Conservation (phyloP, 2,797 vertebrate species). For the Meriones psammophilus region DNA sequence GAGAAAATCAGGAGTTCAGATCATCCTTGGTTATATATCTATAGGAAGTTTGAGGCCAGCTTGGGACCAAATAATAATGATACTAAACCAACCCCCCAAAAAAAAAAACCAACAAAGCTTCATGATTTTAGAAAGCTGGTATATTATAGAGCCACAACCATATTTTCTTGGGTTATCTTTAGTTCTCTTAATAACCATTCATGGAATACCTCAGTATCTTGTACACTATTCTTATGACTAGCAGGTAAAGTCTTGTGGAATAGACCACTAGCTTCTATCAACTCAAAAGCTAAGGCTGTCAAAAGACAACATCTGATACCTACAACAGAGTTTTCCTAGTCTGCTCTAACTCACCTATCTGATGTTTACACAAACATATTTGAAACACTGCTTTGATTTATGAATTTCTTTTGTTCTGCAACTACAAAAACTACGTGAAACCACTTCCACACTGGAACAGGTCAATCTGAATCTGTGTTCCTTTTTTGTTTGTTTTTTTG, state of each 20-base stretch:
- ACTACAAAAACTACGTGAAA: not conserved
- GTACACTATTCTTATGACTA: not conserved
- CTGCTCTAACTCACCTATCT: not conserved
- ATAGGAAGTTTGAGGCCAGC: not conserved
- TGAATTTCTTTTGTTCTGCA: not conserved
- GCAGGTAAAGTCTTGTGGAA: not conserved
- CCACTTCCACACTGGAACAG: not conserved
- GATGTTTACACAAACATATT: not conserved
- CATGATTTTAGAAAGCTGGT: not conserved
- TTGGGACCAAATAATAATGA: not conserved
- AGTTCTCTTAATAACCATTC: not conserved
- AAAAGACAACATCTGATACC: not conserved
- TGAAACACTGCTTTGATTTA: not conserved
- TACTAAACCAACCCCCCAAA: no score
- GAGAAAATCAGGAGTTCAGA: not conserved
- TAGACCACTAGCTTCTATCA: not conserved
- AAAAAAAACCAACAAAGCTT: not conserved
- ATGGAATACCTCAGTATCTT: not conserved
- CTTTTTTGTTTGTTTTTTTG: not conserved
- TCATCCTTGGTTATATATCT: not conserved
- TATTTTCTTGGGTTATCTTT: not conserved
- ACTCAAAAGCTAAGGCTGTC: not conserved
- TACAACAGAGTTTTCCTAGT: not conserved
- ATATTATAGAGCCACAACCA: not conserved
- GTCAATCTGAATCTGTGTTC: not conserved